Evolutionary conservation across 2,797 vertebrate species (phyloP), one percentile per base, ranked within the genome.

Genomic region (Gambusia yucatana): DNA sequence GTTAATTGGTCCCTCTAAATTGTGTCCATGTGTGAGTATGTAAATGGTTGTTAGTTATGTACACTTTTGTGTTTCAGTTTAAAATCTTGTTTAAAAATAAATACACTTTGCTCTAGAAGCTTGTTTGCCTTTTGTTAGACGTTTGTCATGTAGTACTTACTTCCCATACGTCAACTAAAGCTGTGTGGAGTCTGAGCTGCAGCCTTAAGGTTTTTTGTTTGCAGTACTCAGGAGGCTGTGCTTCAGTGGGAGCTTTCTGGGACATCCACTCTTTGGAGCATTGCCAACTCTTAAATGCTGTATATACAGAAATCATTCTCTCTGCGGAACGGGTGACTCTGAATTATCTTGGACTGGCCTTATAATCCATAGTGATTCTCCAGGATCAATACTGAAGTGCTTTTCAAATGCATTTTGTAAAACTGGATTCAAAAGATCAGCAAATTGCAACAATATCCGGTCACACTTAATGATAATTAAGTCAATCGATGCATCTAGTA

Each of bases 391-490:
- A 28, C 41, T 28, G 43, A 17, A 44, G 41, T 71, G 41, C 44
- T 71, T 71, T 44, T 71, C 67, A n/a, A 28, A 46, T 16, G 43
- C 43, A 46, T 71, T 71, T 44, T 71, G 25, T 28, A 46, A 71
- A 71, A 28, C 43, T 17, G 43, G 28, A 46, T 9, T 14, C 11
- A 16, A 46, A 25, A 71, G 43, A 46, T 13, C 43, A 46, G 67
- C 67, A 28, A 71, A 71, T 25, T 28, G n/a, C 43, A 46, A 46
- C 9, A 71, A 71, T 43, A 28, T 46, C 43, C 3, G 41, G 67
- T 71, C 67, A 28, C 25, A 44, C 43, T 71, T 46, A 71, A 46
- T 71, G n/a, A 28, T 46, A 50, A 71, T 71, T 71, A 71, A 30
- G 43, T 46, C 46, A 71, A 71, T 71, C 67, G 6, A 71, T 71